phyloP scores from a whole-genome alignment of 2,888 invertebrate genomes.

The Teleogryllus oceanicus region DNA sequence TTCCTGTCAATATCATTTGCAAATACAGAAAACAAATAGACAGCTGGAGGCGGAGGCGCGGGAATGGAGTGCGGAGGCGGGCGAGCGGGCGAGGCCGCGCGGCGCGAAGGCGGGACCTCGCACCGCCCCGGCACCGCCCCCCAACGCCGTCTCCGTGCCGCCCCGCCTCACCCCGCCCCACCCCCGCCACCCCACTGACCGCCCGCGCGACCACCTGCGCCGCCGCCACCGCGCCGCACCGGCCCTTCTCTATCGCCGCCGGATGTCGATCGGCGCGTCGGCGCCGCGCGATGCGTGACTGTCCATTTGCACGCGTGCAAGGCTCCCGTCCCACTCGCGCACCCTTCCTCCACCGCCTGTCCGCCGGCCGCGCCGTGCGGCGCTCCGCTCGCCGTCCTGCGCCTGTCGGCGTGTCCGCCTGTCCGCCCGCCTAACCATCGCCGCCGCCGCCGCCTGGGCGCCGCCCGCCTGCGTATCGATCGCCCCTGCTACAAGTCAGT shows the following conservation, averaged over 20 bases:
- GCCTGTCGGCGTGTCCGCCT: background rate
- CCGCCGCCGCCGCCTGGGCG: background rate
- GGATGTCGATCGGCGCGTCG: background rate
- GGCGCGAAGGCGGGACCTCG: background rate
- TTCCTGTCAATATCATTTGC: conserved; percentile 18
- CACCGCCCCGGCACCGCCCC: background rate
- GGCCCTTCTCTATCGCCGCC: background rate
- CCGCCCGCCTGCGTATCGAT: conserved; percentile 19
- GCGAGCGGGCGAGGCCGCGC: background rate
- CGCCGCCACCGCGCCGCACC: background rate
- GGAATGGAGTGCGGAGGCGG: background rate
- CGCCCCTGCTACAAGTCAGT: background rate
- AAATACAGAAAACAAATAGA: background rate
- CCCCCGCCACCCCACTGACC: background rate
- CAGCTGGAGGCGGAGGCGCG: background rate
- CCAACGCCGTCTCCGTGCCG: too few relatives aligned
- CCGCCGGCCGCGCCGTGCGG: background rate
- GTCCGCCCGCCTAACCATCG: background rate
- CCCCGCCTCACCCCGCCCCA: background rate
- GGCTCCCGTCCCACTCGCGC: conserved; percentile 2
- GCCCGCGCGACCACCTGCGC: background rate
- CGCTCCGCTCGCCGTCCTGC: background rate
- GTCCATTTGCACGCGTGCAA: conserved; percentile 11
- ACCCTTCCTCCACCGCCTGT: background rate
- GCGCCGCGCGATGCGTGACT: background rate